phyloP scores from a whole-genome alignment of 2,888 invertebrate species.

The Chrysina gloriosa region DNA sequence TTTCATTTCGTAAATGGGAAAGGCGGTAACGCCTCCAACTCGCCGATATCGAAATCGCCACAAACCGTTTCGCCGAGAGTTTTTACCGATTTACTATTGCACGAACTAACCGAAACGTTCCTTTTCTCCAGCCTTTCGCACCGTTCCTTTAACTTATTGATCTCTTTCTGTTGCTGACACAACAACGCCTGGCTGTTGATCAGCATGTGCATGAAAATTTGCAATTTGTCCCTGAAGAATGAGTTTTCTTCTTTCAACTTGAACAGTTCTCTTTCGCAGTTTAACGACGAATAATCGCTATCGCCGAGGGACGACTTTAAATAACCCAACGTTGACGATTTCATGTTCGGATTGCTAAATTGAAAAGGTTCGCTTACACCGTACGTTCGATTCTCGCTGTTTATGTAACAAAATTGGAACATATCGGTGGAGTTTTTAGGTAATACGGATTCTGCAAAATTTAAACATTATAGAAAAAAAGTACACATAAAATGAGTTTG shows the following conservation, averaged over 20 bases:
- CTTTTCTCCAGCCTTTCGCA: conserved; percentile 2
- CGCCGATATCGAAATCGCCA: conserved; percentile 44
- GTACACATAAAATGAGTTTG: too few relatives aligned
- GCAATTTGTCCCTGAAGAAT: conserved; percentile 49
- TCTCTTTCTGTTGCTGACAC: conserved; percentile 55
- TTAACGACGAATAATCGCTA: conserved; percentile 39
- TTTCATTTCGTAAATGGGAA: conserved; percentile 44
- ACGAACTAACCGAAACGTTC: not conserved
- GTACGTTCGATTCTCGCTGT: conserved; percentile 58
- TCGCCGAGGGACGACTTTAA: conserved; percentile 32
- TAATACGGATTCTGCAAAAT: conserved; percentile 55
- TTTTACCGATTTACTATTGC: conserved; percentile 35
- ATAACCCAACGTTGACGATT: conserved; percentile 33
- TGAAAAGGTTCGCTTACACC: conserved; percentile 61
- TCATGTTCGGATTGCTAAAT: conserved; percentile 47
- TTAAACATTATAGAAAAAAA: too few relatives aligned
- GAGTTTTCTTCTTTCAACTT: conserved; percentile 56
- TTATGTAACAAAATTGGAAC: conserved; percentile 62
- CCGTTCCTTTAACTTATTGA: conserved; percentile 53
- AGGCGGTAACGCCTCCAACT: conserved; percentile 49
- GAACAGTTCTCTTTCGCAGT: conserved; percentile 48
- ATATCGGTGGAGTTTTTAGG: conserved; percentile 58
- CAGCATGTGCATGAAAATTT: conserved; percentile 51
- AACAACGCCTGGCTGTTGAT: conserved; percentile 50
- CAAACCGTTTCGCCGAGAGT: not conserved